Evolutionary conservation across 2,113 vertebrate genomes (phyloP).

Genomic region (Tychaedon coryphoeus): DNA sequence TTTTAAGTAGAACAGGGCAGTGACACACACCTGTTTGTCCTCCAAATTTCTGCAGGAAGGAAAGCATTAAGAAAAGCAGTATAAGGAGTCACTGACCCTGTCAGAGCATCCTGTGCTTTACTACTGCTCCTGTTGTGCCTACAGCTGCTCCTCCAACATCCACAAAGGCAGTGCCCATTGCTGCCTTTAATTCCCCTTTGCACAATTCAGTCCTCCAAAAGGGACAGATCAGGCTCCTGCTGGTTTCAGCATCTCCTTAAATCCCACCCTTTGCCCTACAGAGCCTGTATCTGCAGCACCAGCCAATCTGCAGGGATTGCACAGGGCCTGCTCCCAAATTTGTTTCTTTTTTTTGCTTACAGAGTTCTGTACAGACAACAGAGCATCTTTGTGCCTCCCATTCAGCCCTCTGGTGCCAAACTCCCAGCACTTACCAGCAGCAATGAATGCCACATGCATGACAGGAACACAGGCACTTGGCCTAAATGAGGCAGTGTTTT

Average conservation of each 20-base stretch:
- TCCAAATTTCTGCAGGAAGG: not conserved
- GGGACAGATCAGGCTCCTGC: not conserved
- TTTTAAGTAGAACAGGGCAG: not conserved
- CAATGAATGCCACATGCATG: constrained; percentile 14
- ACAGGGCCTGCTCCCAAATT: not conserved
- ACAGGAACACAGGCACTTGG: constrained; percentile 11
- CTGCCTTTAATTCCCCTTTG: not conserved
- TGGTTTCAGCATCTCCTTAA: not conserved
- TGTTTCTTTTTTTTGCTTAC: not conserved
- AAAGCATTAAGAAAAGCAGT: not conserved
- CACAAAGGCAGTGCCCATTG: not conserved
- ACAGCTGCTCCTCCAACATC: not conserved
- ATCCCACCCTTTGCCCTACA: not conserved
- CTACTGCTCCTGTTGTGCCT: not conserved
- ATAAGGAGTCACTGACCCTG: not conserved
- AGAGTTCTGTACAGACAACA: not conserved
- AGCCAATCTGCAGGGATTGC: not conserved
- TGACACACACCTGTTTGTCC: not conserved
- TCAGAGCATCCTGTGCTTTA: not conserved
- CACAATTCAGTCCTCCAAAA: not conserved
- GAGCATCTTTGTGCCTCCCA: not conserved
- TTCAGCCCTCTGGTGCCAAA: constrained; percentile 1
- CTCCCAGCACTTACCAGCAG: not conserved
- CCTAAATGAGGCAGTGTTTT: not conserved
- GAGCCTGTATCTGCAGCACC: not conserved